These are phyloP conservation scores for Zootermopsis nevadensis DNA, from an alignment of 2,888 invertebrate genomes.

Conservation along the genomic window DNA sequence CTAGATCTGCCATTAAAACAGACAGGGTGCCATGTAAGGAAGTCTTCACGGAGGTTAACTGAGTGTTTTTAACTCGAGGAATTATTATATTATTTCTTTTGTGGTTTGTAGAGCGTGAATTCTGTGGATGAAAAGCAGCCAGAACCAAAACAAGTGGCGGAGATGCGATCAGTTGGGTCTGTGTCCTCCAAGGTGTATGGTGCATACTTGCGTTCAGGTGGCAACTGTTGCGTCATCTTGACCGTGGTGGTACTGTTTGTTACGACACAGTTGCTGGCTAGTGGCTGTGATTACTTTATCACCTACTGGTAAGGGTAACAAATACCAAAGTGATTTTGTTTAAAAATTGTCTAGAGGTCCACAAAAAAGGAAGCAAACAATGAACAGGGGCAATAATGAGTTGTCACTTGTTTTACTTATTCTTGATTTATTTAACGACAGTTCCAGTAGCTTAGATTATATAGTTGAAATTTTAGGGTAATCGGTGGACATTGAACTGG, in stretches of 20 bases:
- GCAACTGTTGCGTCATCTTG: constrained; percentile 71
- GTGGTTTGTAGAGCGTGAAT: constrained; percentile 42
- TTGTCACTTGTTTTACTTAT: too few species aligned
- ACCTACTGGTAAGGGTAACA: constrained; percentile 74
- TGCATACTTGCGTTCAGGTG: constrained; percentile 78
- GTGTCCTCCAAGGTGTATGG: constrained; percentile 66
- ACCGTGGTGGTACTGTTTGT: constrained; percentile 73
- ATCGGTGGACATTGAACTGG: too few species aligned
- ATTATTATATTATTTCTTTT: too few species aligned
- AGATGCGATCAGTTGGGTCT: constrained; percentile 49
- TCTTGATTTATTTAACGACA: too few species aligned
- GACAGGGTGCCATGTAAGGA: too few species aligned
- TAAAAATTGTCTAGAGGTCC: too few species aligned
- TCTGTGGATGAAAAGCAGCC: constrained; percentile 46
- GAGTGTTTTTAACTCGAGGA: too few species aligned
- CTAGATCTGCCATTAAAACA: too few species aligned
- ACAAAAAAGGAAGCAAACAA: too few species aligned
- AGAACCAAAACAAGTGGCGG: constrained; percentile 50
- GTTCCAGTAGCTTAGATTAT: too few species aligned
- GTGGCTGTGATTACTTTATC: constrained; percentile 76
- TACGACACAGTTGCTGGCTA: constrained; percentile 71
- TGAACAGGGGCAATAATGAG: background rate
- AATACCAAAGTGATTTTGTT: background rate
- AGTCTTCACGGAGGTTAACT: too few species aligned
- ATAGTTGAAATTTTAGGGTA: too few species aligned